A percentile compares a stretch with the other conserved stretches of the same genome.
Conservation (phyloP, 2,113 vertebrate species). For the Antigone vipio region DNA sequence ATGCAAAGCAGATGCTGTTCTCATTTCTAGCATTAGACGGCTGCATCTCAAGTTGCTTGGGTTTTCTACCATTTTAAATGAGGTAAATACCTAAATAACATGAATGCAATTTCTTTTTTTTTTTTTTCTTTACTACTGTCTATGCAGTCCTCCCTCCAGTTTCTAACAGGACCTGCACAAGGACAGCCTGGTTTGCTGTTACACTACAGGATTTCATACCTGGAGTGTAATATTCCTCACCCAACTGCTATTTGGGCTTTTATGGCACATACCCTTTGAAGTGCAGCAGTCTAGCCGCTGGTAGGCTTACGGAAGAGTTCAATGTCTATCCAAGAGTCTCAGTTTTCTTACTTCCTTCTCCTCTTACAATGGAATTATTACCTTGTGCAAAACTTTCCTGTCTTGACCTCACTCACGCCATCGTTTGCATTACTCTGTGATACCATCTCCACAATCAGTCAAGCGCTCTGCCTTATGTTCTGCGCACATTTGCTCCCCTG, state of each 20-base stretch:
- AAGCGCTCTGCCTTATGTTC: not conserved
- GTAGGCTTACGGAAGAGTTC: not conserved
- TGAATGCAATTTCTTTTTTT: rapidly evolving
- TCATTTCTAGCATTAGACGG: not conserved
- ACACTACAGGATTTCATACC: not conserved
- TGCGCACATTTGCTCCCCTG: not conserved
- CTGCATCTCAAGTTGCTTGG: not conserved
- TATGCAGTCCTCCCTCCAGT: rapidly evolving
- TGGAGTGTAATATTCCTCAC: not conserved
- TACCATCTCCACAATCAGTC: not conserved
- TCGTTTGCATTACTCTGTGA: not conserved
- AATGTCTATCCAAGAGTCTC: not conserved
- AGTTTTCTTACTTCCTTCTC: not conserved
- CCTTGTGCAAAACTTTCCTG: not conserved
- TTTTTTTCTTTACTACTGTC: not conserved
- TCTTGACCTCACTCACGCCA: not conserved
- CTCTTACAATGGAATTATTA: not conserved
- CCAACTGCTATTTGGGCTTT: not conserved
- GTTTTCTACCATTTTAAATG: not conserved
- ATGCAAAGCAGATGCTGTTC: not conserved
- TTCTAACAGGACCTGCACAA: not conserved
- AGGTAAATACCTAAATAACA: not conserved
- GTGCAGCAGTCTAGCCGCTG: rapidly evolving
- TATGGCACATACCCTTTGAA: not conserved
- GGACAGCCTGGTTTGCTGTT: not conserved